phyloP scores from a whole-genome alignment of 2,888 invertebrate species.

The Malachius bipustulatus region DNA sequence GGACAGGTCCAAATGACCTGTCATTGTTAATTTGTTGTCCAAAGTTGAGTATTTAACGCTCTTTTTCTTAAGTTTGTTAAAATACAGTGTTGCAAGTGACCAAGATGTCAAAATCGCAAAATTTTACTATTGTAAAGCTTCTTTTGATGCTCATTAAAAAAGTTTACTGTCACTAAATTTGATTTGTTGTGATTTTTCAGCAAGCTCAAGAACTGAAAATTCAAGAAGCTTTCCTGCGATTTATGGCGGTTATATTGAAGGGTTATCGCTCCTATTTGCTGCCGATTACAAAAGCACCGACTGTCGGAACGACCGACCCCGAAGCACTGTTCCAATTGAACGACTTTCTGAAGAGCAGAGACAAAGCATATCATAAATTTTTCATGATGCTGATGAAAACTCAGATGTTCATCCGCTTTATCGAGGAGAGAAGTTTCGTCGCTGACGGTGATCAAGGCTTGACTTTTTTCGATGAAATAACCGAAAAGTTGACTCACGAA shows the following conservation, averaged over 20 bases:
- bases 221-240: slow-evolving; percentile 92
- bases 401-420: slow-evolving; percentile 96
- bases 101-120: too few relatives aligned
- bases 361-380: slow-evolving; percentile 82
- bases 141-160: too few relatives aligned
- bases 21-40: too few relatives aligned
- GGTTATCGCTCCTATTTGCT: slow-evolving; percentile 80
- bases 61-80: too few relatives aligned
- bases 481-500: slow-evolving; percentile 59
- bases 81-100: too few relatives aligned
- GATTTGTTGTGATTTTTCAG: too few relatives aligned
- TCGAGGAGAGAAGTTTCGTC: slow-evolving; percentile 96
- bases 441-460: slow-evolving; percentile 95
- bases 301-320: slow-evolving; percentile 88
- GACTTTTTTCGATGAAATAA: slow-evolving; percentile 95
- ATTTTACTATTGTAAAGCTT: too few relatives aligned
- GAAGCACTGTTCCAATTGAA: slow-evolving; percentile 89
- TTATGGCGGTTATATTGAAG: slow-evolving; percentile 84
- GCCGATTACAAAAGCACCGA: slow-evolving; percentile 89
- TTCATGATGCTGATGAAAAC: slow-evolving; percentile 82
- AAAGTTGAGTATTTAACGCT: too few relatives aligned
- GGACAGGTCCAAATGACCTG: too few relatives aligned
- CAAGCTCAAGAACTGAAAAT: slow-evolving; percentile 84
- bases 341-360: slow-evolving; percentile 77
- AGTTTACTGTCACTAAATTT: too few relatives aligned